Base-by-base conservation (phyloP, 2,888 invertebrate genomes). In the Encarsia formosa region DNA sequence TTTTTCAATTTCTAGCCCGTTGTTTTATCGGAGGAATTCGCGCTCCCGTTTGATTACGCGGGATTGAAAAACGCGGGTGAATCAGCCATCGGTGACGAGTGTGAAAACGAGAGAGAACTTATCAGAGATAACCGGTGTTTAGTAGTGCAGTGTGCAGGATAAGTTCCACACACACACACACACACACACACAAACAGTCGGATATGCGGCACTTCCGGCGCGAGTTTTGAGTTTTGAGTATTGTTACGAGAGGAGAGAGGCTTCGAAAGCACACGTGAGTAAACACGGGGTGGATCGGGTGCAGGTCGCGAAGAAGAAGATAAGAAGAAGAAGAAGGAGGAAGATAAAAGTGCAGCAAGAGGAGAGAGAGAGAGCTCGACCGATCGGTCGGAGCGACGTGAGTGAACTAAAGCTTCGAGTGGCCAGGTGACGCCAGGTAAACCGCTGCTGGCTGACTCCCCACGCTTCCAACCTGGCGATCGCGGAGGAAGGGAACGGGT, bases 301-400 rank as follows among this genome's bases (percentile, higher is more conserved):
- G 13, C 5, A 1, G 40, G n/a, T 6, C 19, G 35, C 22, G 24
- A 32, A 16, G 32, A 18, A 35, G 18, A 34, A 49, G 24, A 34
- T 13, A 35, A 42, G 24, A 42, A 42, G 24, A 16, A 18, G 20
- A 37, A 13, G 8, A 13, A 37, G 20, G n/a, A 2, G 32, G 18
- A n/a, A 26, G 29, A 32, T 15, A 35, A 22, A 34, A 11, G 31
- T 9, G 34, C 39, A 40, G 43, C 40, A 40, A 47, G n/a, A 39
- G 38, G 18, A 26, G 20, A n/a, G 31, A 29, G 37, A 41, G 43
- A 40, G 51, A 42, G 35, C 45, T 19, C 48, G 70, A 73, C 73
- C 73, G 73, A 68, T 71, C 72, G 71, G 67, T 72, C 69, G 65
- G 64, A 72, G 71, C 70, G 71, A 72, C 73, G 71, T 69, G 70